Evolutionary conservation across 2,113 vertebrate genomes (phyloP).

Genomic region (Theristicus caerulescens): DNA sequence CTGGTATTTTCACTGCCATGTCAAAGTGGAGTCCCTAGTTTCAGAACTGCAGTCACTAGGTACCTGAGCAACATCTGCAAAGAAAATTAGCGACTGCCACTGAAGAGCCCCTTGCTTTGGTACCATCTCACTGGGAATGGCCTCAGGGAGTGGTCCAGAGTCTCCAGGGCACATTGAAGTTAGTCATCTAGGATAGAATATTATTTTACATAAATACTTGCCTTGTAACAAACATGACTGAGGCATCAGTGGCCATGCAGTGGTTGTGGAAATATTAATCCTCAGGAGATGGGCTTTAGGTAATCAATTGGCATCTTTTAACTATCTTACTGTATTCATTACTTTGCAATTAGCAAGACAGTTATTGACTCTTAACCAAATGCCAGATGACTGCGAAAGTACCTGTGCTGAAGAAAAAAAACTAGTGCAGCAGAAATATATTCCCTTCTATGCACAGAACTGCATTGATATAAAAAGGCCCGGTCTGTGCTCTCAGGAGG

Average conservation of each 20-base stretch:
- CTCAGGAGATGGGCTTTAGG: not conserved
- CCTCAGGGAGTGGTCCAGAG: not conserved
- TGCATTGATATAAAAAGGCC: not conserved
- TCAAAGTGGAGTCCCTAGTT: not conserved
- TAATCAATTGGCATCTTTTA: conserved; percentile 7
- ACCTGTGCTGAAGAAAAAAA: not conserved
- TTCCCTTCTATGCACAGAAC: not conserved
- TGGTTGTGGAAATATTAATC: not conserved
- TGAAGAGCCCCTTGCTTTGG: not conserved
- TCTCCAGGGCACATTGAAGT: not conserved
- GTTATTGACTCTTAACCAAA: conserved; percentile 11
- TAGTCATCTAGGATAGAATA: not conserved
- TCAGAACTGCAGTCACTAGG: not conserved
- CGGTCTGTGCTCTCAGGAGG: not conserved
- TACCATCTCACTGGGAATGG: not conserved
- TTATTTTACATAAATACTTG: not conserved
- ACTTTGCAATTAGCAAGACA: not conserved
- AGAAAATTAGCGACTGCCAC: not conserved
- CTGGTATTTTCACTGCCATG: not conserved
- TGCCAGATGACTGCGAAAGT: not conserved
- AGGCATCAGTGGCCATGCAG: not conserved
- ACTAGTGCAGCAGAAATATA: not conserved
- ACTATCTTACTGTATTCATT: not conserved
- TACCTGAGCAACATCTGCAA: not conserved
- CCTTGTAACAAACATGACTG: not conserved